Base-by-base conservation (phyloP, 2,113 vertebrate species). In the Chrysemys picta region DNA sequence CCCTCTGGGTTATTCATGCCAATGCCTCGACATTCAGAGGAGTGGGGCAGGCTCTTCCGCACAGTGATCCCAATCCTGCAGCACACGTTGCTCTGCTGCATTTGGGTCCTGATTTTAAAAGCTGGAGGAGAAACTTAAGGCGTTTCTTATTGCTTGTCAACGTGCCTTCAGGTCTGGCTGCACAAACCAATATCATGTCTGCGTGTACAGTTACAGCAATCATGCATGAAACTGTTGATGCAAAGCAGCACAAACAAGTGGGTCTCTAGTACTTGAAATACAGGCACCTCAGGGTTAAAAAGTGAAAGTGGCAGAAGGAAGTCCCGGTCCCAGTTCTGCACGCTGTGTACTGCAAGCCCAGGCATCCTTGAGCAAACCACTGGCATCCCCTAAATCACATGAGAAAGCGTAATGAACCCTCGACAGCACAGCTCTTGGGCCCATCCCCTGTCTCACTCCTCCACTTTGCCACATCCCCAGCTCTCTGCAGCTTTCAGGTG, bases 11-110 rank as follows among this genome's bases (percentile, higher is more conserved):
- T 5, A 21, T 5, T 45, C 27, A n/a, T 22, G 17, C 31, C 89
- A 78, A 38, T 16, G 3, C 4, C 76, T 4, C 2, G 42, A 29
- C 38, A 7, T 3, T 80, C n/a, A 53, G 38, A 56, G 21, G 59
- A 89, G 52, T 81, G 79, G 54, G n/a, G 56, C 4, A 47, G 0
- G 0, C 45, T 29, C 54, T 53, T 65, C 10, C 21, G 50, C 25
- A 45, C 0, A 1, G 78, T n/a, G 47, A 16, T 0, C 0, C 4
- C 21, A 4, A 21, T 21, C 65, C 35, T 9, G 65, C 65, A 69
- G 35, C 65, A 38, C 62, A 69, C 4, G 2, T 57, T 27, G 56
- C 56, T 57, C 24, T 57, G 24, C 8, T 69, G 62, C 31, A n/a
- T n/a, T 65, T 17, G 31, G 35, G 62, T 17, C 35, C 62, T 9